A percentile compares a stretch with the other conserved stretches of the same genome.
phyloP scores from a whole-genome alignment of 2,113 vertebrate species.

The Nothocercus nigrocapillus region DNA sequence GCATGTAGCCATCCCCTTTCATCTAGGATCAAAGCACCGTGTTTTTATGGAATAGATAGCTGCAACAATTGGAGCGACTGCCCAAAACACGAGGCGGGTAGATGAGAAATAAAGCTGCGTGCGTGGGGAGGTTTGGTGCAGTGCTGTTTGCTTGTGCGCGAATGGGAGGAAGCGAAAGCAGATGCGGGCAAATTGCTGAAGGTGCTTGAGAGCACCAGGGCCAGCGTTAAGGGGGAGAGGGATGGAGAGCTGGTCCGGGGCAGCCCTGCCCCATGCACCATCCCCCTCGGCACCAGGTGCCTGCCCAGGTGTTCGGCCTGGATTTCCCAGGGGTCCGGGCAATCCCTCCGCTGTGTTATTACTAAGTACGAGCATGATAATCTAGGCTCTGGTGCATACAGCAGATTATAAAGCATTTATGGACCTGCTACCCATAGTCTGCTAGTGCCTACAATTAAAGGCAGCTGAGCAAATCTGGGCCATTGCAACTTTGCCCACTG shows the following conservation, averaged over 20 bases:
- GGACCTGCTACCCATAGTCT: slow-evolving; percentile 25
- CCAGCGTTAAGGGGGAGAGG: background rate
- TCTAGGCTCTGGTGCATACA: background rate
- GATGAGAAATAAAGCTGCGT: background rate
- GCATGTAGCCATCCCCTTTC: slow-evolving; percentile 61
- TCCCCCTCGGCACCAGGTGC: rapidly evolving
- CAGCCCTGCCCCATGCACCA: background rate
- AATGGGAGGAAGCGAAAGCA: background rate
- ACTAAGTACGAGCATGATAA: slow-evolving; percentile 31
- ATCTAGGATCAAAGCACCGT: slow-evolving; percentile 58
- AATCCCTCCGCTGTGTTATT: slow-evolving; percentile 33
- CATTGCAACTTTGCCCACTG: background rate
- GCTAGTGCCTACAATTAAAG: slow-evolving; percentile 35
- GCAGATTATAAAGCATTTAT: slow-evolving; percentile 49
- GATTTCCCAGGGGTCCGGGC: slow-evolving; percentile 13
- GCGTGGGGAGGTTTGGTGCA: background rate
- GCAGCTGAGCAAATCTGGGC: background rate
- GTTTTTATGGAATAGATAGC: background rate
- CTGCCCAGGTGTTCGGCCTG: background rate
- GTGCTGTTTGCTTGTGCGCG: rapidly evolving
- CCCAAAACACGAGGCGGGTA: background rate
- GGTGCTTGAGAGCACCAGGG: background rate
- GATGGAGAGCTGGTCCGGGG: background rate
- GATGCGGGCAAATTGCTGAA: background rate
- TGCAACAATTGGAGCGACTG: background rate